These are phyloP conservation scores for Xyrichtys novacula DNA, from an alignment of 2,797 vertebrate species.

Conservation along the genomic window DNA sequence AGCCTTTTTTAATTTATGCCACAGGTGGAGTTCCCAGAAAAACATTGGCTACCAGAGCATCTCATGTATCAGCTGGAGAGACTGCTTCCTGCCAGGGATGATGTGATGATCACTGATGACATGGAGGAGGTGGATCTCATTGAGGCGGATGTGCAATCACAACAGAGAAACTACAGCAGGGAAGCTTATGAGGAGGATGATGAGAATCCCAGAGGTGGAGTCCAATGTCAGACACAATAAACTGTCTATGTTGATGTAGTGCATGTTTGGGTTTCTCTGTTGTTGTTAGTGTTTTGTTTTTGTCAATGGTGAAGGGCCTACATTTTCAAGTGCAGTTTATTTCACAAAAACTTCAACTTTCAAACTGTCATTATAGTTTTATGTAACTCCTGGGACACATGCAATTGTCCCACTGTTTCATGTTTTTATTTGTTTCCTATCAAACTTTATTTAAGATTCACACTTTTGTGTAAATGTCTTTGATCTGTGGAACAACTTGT, in stretches of 20 bases:
- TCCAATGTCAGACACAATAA: conserved; percentile 95
- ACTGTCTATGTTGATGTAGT: conserved; percentile 2
- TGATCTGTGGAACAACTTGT: conserved; percentile 14
- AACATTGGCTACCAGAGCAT: conserved; percentile 91
- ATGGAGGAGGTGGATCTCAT: conserved; percentile 94
- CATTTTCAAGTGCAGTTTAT: not conserved
- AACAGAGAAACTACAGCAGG: conserved; percentile 80
- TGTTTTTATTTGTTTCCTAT: not conserved
- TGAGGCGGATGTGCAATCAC: conserved; percentile 85
- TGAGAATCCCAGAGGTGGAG: conserved; percentile 84
- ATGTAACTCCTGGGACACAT: conserved; percentile 18
- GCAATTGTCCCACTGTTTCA: conserved; percentile 21
- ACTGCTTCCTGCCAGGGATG: conserved; percentile 90
- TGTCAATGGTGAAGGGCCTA: not conserved
- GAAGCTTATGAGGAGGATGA: conserved; percentile 93
- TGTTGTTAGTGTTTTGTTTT: not conserved
- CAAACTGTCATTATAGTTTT: conserved; percentile 9
- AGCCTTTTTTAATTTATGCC: not conserved
- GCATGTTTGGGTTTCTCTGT: conserved; percentile 10
- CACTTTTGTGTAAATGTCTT: conserved; percentile 41
- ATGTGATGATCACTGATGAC: conserved; percentile 90
- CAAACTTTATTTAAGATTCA: conserved; percentile 37
- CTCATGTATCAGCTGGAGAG: conserved; percentile 90
- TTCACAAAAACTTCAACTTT: not conserved
- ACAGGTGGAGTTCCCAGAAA: conserved; percentile 93